phyloP scores from a whole-genome alignment of 1,140 invertebrate species.

The Leptopilina clavipes region DNA sequence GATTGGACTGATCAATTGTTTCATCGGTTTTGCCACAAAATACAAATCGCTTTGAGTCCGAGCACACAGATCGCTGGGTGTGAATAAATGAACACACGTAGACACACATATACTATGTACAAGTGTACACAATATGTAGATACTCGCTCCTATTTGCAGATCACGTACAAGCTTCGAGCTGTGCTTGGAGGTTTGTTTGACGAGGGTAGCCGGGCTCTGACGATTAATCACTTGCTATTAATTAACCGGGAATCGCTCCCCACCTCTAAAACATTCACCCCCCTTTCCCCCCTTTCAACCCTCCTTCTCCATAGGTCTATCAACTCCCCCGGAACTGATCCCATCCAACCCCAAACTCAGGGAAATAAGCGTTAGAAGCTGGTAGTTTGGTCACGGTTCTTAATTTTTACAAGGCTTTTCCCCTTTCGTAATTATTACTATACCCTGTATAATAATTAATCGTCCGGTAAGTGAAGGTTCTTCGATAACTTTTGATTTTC shows the following conservation, averaged over 20 bases:
- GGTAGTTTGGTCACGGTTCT: conserved; percentile 61
- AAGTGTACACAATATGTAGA: conserved; percentile 16
- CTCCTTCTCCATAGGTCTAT: conserved; percentile 24
- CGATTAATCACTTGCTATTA: conserved; percentile 70
- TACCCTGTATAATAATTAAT: not conserved
- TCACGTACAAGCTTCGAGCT: conserved; percentile 57
- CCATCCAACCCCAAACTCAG: conserved; percentile 45
- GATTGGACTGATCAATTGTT: not conserved
- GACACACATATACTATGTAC: not conserved
- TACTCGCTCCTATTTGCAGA: conserved; percentile 58
- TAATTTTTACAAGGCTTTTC: conserved; percentile 62
- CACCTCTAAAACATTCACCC: conserved; percentile 16
- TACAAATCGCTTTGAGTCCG: conserved; percentile 27
- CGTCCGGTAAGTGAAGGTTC: not conserved
- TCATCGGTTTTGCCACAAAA: conserved; percentile 24
- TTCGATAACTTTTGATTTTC: not conserved
- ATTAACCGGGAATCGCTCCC: conserved; percentile 64
- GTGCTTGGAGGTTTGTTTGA: conserved; percentile 64
- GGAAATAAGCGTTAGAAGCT: conserved; percentile 42
- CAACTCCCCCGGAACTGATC: conserved; percentile 34
- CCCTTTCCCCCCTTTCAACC: not conserved
- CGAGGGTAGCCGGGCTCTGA: conserved; percentile 59
- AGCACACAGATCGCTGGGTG: conserved; percentile 14
- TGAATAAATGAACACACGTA: conserved; percentile 26
- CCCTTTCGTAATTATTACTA: not conserved